Evolutionary conservation across 2,888 invertebrate genomes (phyloP).

Genomic region (Dynastes maya): DNA sequence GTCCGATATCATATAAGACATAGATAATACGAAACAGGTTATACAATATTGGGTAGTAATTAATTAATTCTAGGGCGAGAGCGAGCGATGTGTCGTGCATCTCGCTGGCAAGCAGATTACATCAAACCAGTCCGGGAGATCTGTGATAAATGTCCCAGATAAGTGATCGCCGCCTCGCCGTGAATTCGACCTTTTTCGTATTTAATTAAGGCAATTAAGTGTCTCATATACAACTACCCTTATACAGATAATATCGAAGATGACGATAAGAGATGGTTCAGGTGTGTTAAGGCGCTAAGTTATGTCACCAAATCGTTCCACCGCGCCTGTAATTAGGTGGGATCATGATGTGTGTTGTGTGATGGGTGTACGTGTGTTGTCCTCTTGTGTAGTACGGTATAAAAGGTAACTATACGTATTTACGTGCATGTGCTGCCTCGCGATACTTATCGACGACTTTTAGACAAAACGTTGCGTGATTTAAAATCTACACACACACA

Average conservation of each 20-base stretch:
- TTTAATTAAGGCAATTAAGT: conserved; percentile 70
- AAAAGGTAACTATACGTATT: not conserved
- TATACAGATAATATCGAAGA: conserved; percentile 65
- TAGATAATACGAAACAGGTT: conserved; percentile 64
- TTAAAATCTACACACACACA: conserved; percentile 45
- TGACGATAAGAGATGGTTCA: conserved; percentile 64
- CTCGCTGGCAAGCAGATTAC: conserved; percentile 62
- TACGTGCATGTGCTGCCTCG: conserved; percentile 29
- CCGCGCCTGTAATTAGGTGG: conserved; percentile 64
- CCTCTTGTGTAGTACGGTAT: conserved; percentile 4
- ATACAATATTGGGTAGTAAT: conserved; percentile 64
- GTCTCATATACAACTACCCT: conserved; percentile 69
- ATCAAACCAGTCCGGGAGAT: conserved; percentile 65
- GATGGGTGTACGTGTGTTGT: conserved; percentile 48
- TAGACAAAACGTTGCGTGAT: conserved; percentile 61
- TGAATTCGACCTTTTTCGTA: conserved; percentile 69
- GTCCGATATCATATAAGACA: conserved; percentile 62
- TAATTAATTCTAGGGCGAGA: conserved; percentile 64
- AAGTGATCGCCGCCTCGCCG: conserved; percentile 66
- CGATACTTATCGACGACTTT: conserved; percentile 60
- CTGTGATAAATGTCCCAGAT: conserved; percentile 66
- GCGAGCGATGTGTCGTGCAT: conserved; percentile 62
- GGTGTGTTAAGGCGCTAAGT: conserved; percentile 63
- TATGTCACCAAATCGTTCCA: conserved; percentile 64
- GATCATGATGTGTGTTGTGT: conserved; percentile 61